phyloP scores from a whole-genome alignment of 2,113 vertebrate genomes.

The Pteruthius melanotis region DNA sequence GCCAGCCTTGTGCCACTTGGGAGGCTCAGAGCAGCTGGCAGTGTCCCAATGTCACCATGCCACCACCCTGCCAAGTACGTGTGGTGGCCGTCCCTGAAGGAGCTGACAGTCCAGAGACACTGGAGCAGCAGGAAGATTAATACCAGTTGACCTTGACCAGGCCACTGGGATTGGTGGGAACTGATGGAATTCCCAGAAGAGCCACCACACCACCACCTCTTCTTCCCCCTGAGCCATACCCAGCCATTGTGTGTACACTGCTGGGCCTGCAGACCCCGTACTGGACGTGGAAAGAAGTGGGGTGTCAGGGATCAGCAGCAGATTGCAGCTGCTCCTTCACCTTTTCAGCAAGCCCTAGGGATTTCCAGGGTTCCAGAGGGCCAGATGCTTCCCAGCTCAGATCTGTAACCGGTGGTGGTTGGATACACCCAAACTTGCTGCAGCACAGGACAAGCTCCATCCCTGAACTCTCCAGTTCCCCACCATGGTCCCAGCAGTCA shows the following conservation, averaged over 20 bases:
- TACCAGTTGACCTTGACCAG: not conserved
- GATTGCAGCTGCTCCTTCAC: not conserved
- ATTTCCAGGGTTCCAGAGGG: not conserved
- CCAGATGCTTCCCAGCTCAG: not conserved
- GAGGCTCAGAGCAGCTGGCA: not conserved
- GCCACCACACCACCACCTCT: accelerated
- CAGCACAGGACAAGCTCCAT: not conserved
- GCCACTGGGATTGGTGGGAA: not conserved
- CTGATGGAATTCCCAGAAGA: not conserved
- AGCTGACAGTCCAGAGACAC: not conserved
- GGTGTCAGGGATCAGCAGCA: not conserved
- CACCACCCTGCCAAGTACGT: accelerated
- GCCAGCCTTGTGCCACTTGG: not conserved
- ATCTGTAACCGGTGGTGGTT: not conserved
- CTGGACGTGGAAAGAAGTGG: not conserved
- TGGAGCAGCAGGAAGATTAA: not conserved
- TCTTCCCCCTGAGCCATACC: not conserved
- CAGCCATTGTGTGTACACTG: accelerated
- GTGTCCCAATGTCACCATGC: accelerated
- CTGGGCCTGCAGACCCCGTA: accelerated
- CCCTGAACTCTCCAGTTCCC: not conserved
- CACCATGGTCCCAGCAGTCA: not conserved
- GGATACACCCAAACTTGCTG: not conserved
- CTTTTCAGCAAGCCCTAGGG: not conserved
- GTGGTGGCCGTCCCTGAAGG: not conserved